A percentile compares a stretch with the other conserved stretches of the same genome.
These are phyloP conservation scores for Hymenopus coronatus DNA, from an alignment of 2,888 invertebrate genomes.

Conservation along the genomic window DNA sequence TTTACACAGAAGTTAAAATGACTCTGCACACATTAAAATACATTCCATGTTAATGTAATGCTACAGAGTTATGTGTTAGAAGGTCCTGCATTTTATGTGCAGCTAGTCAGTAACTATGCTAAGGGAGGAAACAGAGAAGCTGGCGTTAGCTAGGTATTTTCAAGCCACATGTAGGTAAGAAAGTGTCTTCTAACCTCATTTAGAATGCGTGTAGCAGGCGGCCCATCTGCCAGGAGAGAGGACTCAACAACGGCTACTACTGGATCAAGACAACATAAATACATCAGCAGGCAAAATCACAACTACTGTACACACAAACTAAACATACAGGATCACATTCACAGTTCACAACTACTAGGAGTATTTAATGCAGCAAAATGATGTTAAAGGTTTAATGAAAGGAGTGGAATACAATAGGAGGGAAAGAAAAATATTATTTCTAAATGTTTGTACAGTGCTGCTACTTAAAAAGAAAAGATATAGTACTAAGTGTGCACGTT, in stretches of 20 bases:
- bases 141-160: neutral
- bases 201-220: slow-evolving; percentile 25
- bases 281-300: slow-evolving; percentile 1
- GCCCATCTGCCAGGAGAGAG: slow-evolving; percentile 26
- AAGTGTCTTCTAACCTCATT: slow-evolving; percentile 28
- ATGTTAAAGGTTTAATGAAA: neutral
- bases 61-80: neutral
- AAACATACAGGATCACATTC: slow-evolving; percentile 6
- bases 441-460: too few relatives aligned
- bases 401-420: neutral
- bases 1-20: neutral
- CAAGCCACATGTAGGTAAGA: neutral
- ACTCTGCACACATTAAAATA: neutral
- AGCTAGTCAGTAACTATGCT: neutral
- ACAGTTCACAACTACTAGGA: neutral
- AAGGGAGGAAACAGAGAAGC: neutral
- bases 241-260: slow-evolving; percentile 31
- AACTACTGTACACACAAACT: slow-evolving; percentile 1
- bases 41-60: neutral
- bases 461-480: too few relatives aligned
- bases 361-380: neutral
- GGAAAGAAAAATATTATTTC: neutral
- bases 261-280: slow-evolving; percentile 24
- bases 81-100: neutral
- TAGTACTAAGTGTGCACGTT: too few relatives aligned